phyloP scores from a whole-genome alignment of 2,113 vertebrate species.

The Castor canadensis region DNA sequence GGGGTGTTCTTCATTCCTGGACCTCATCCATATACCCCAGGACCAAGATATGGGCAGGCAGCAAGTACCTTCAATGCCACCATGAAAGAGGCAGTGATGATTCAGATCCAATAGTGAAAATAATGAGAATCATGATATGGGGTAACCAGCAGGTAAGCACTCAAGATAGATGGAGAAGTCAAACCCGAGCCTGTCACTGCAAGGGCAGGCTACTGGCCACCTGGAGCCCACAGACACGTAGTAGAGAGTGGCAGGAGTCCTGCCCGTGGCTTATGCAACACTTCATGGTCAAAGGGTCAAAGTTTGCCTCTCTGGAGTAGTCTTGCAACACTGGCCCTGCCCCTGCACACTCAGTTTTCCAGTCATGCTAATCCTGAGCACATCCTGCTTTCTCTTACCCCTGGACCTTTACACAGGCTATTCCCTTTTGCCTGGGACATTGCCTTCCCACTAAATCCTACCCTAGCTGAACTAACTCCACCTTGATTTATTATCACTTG shows the following conservation, averaged over 20 bases:
- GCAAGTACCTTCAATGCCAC: background rate
- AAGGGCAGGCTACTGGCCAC: background rate
- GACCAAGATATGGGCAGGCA: background rate
- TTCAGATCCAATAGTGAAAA: background rate
- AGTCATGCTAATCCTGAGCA: background rate
- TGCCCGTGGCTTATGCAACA: background rate
- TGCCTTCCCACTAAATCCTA: background rate
- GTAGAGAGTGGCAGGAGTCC: background rate
- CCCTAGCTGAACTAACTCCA: background rate
- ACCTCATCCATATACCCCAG: background rate
- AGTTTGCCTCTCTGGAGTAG: background rate
- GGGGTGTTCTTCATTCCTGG: background rate
- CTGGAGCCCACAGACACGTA: background rate
- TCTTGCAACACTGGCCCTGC: background rate
- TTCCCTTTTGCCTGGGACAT: background rate
- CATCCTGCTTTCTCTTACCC: background rate
- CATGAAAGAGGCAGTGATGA: background rate
- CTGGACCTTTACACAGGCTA: conserved; percentile 1
- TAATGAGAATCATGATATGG: background rate
- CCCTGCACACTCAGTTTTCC: background rate
- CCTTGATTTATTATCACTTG: background rate
- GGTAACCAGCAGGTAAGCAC: background rate
- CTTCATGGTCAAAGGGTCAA: background rate
- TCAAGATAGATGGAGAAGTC: background rate
- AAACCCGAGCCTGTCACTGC: background rate